Base-by-base conservation (phyloP, 2,113 vertebrate genomes). In the Oreochromis tanganicae region DNA sequence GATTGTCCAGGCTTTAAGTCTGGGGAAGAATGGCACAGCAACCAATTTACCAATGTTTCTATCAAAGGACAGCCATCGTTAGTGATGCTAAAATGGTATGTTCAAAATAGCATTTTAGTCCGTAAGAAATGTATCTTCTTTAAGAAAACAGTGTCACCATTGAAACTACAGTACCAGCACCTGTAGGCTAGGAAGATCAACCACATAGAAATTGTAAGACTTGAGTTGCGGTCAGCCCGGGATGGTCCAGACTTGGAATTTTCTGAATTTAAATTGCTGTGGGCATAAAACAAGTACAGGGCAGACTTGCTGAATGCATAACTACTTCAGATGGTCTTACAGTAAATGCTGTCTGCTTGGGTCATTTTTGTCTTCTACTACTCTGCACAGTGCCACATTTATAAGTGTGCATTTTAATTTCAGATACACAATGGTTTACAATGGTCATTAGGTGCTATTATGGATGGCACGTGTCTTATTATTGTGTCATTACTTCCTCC, bases 341-440 rank as follows among this genome's bases (percentile, higher is more conserved):
- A 87, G 80, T 88, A 87, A 92, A 91, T 75, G 46, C 57, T 27
- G 50, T 36, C 57, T 83, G 68, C 59, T 83, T 79, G 43, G 82
- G 54, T 73, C 52, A 75, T 85, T 87, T 92, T 75, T 71, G 66
- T 75, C 34, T 88, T 54, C 56, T 24, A 12, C 73, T 2, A 46
- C 57, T 63, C 80, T 88, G 27, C 61, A 85, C 34, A 80, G 4
- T 48, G 86, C 88, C 91, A 91, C 75, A 92, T 86, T 68, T 81
- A 66, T 66, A 66, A 66, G 2, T 4, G 82, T 87, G 50, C 78
- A 19, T 59, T 83, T 94, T 93, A 93, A 93, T 90, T 96, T 93
- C 88, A 94, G 88, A 90, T 56, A 90, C 80, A 46, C 82, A 59
- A 56, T 57, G 68, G 87, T 95, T 95, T 89, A 95, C 90, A 93